These are phyloP conservation scores for Corythaixoides concolor DNA, from an alignment of 2,113 vertebrate genomes.

Conservation along the genomic window DNA sequence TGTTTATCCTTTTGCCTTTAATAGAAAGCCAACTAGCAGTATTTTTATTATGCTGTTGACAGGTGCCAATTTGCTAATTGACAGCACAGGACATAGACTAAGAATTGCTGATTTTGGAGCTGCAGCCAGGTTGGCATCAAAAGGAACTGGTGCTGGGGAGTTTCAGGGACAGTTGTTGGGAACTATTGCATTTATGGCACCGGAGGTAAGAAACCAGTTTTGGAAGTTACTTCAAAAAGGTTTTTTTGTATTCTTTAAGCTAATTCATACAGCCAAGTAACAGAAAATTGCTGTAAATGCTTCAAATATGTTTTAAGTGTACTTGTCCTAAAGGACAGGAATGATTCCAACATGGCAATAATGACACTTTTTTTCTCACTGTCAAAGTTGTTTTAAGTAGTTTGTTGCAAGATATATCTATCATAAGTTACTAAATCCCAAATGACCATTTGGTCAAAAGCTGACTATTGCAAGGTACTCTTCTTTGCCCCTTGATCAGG, in stretches of 20 bases:
- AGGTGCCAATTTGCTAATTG: conserved; percentile 92
- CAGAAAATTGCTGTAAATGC: background rate
- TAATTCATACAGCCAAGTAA: background rate
- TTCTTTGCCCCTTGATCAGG: background rate
- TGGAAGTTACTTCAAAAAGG: background rate
- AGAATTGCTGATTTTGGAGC: conserved; percentile 91
- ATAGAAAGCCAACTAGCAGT: conserved; percentile 20
- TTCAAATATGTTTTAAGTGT: background rate
- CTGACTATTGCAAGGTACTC: background rate
- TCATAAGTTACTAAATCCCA: background rate
- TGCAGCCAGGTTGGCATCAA: conserved; percentile 88
- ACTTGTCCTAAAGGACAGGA: background rate
- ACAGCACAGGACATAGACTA: conserved; percentile 90
- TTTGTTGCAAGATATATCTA: background rate
- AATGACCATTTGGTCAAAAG: background rate
- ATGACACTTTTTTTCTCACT: background rate
- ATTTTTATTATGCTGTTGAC: conserved; percentile 49
- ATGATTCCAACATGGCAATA: rapidly evolving
- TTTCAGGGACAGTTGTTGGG: conserved; percentile 91
- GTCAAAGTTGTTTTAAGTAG: background rate
- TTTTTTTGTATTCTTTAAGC: background rate
- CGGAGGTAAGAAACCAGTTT: conserved; percentile 79
- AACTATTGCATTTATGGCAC: conserved; percentile 93
- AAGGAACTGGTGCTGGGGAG: conserved; percentile 90
- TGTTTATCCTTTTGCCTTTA: conserved; percentile 13